Base-by-base conservation (phyloP, 2,797 vertebrate genomes). In the Phaenicophaeus curvirostris region DNA sequence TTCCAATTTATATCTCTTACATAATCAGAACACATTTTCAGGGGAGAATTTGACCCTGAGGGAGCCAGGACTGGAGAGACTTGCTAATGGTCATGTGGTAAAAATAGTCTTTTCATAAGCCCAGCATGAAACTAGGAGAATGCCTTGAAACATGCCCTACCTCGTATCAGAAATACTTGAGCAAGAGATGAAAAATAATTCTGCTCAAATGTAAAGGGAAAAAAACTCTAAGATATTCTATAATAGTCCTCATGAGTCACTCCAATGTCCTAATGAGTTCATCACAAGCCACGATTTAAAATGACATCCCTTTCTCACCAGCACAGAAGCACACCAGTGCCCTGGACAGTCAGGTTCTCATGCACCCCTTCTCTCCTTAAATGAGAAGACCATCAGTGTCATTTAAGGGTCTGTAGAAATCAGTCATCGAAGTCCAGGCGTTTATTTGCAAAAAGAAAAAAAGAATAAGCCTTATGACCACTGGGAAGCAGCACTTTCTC, bases 21-120 rank as follows among this genome's bases (percentile, higher is more conserved):
- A 82, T 89, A 90, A 90, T 76, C 67, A 90, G 35, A 85, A 28
- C 23, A 48, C 58, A 59, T 8, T 59, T 82, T 82, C 33, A 87
- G 55, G 48, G 23, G 30, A 85, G 35, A 76, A 73, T 73, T 69
- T 87, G 86, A 93, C 86, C 80, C 71, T 63, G 57, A 89, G 63
- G 28, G 63, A 82, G 44, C 25, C 67, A 89, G 80, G 54, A 42
- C 59, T 82, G 81, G 21, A 79, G 30, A 75, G 39, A 50, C 48
- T 90, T 82, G 58, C 66, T 96, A 90, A 92, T 62, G 82, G 71
- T 66, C 30, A 69, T 93, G 21, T 78, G 67, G 73, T 90, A 82
- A 94, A 95, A 90, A 89, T 33, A 82, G 71, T 51, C 59, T 90
- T 94, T 94, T 93, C 84, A 85, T 88, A 93, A 93, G 48, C 62